Percentiles rank a stretch among this genome's conserved stretches.
phyloP scores from a whole-genome alignment of 2,113 vertebrate species.

The Callipepla californica region DNA sequence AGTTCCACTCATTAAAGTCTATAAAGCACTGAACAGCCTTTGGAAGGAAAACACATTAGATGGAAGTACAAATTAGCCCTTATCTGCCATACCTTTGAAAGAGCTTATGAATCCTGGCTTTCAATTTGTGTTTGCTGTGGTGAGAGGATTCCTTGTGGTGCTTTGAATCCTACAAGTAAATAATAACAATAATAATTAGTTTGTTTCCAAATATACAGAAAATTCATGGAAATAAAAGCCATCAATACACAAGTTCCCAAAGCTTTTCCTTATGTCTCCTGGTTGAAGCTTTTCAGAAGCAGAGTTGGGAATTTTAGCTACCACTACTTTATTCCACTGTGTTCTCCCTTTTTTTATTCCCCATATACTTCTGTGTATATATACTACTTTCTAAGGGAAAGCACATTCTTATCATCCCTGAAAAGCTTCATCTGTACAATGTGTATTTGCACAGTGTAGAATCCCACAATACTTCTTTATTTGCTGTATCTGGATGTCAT shows the following conservation, averaged over 20 bases:
- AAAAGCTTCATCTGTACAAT: background rate
- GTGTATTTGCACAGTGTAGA: fast-evolving
- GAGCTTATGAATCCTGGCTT: conserved; percentile 65
- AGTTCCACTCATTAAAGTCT: background rate
- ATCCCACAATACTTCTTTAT: background rate
- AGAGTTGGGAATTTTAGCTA: background rate
- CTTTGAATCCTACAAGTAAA: conserved; percentile 72
- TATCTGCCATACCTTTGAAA: conserved; percentile 80
- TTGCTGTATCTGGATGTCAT: too few relatives aligned
- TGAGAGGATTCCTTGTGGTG: conserved; percentile 59
- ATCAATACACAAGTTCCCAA: background rate
- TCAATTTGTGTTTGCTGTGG: conserved; percentile 62
- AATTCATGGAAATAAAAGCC: background rate
- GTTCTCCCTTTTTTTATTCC: background rate
- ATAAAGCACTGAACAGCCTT: background rate
- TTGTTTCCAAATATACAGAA: background rate
- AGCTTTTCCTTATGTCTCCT: background rate
- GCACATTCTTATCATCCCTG: background rate
- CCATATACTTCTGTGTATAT: background rate
- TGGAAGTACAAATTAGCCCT: background rate
- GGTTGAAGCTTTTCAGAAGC: background rate
- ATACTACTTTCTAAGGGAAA: background rate
- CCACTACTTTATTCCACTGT: background rate
- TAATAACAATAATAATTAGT: background rate
- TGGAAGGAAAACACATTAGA: background rate